Conservation (phyloP, 2,113 vertebrate genomes). For the Hydrochoerus hydrochaeris region DNA sequence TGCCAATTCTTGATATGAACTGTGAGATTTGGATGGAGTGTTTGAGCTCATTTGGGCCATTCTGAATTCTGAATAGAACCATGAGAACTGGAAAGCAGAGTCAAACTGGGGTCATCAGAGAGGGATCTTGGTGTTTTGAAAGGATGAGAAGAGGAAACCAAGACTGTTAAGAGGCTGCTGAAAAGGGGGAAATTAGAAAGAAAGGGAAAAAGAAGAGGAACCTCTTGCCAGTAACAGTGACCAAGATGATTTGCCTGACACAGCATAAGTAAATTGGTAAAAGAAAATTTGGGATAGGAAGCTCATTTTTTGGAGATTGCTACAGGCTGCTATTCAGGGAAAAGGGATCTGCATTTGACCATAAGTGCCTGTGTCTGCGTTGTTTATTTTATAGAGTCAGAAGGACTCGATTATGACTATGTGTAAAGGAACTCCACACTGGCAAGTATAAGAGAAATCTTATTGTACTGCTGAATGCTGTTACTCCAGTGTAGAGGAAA, state of each 20-base stretch:
- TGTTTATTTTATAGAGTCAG: conserved; percentile 6
- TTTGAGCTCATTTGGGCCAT: conserved; percentile 62
- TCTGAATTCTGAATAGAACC: conserved; percentile 54
- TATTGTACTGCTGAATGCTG: not conserved
- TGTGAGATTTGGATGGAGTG: conserved; percentile 9
- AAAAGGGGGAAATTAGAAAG: conserved; percentile 31
- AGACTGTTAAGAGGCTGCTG: not conserved
- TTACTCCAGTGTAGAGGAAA: not conserved
- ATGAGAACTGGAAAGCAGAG: conserved; percentile 2
- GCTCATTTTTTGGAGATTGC: not conserved
- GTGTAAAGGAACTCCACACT: not conserved
- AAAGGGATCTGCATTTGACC: not conserved
- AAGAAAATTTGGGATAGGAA: conserved; percentile 30
- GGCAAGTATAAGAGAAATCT: not conserved
- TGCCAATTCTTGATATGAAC: conserved; percentile 57
- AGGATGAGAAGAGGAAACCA: conserved; percentile 23
- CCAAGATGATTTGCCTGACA: not conserved
- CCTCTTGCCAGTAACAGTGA: not conserved
- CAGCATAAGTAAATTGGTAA: conserved; percentile 17
- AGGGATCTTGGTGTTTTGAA: not conserved
- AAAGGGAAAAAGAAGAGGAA: not conserved
- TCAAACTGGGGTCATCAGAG: not conserved
- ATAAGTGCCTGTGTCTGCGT: not conserved
- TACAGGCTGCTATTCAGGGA: not conserved
- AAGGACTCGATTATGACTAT: not conserved